Percentiles rank a stretch among this genome's conserved stretches.
phyloP scores from a whole-genome alignment of 2,797 vertebrate species.

The Lepilemur ruficaudatus region DNA sequence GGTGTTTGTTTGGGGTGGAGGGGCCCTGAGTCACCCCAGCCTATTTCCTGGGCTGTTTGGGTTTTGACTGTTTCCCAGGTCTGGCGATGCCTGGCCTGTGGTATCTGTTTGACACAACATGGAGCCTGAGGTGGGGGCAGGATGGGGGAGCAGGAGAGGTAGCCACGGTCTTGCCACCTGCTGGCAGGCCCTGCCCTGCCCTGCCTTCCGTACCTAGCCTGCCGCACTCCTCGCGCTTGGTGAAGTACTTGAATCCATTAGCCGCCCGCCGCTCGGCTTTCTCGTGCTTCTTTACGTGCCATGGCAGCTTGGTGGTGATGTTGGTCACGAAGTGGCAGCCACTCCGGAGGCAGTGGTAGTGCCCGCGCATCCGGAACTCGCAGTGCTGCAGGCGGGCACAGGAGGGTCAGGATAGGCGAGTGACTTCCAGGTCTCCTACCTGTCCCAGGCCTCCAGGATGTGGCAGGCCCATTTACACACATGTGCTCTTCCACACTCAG shows the following conservation, averaged over 20 bases:
- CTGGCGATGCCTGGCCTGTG: not conserved
- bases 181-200: not conserved
- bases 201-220: conserved; percentile 87
- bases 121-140: not conserved
- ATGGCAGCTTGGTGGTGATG: conserved; percentile 99
- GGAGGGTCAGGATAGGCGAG: not conserved
- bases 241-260: conserved; percentile 99
- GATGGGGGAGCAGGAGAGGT: not conserved
- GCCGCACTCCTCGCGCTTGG: conserved; percentile 98
- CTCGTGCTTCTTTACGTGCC: conserved; percentile 99
- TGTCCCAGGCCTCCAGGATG: not conserved
- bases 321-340: conserved; percentile 98
- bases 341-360: conserved; percentile 97
- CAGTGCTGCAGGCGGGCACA: conserved; percentile 89
- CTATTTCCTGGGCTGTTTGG: not conserved
- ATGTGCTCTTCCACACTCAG: not conserved
- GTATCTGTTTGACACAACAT: not conserved
- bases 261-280: conserved; percentile 97
- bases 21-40: no score
- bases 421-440: not conserved
- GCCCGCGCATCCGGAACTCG: conserved; percentile 98
- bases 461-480: not conserved
- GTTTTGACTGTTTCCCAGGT: not conserved
- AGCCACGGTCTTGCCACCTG: not conserved
- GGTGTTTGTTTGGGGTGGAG: fast-evolving